These are phyloP conservation scores for Elmis aenea DNA, from an alignment of 2,888 invertebrate genomes.

Conservation along the genomic window DNA sequence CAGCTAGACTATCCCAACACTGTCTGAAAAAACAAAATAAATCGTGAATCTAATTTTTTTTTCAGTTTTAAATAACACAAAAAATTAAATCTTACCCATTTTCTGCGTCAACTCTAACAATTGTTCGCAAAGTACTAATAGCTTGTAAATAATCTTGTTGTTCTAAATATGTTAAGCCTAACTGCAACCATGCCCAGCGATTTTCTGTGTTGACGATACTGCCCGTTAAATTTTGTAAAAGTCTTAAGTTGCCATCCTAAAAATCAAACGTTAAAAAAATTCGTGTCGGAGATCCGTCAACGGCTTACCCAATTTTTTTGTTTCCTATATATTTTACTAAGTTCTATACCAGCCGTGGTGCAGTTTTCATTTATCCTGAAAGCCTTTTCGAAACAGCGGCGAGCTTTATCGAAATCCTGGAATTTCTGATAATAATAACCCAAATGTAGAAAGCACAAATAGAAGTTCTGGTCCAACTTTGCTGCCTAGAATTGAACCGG, in stretches of 20 bases:
- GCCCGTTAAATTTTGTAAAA: conserved; percentile 53
- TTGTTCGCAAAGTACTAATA: conserved; percentile 69
- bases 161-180: conserved; percentile 76
- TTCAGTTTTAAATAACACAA: background rate
- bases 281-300: background rate
- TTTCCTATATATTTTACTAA: conserved; percentile 71
- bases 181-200: conserved; percentile 77
- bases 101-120: conserved; percentile 61
- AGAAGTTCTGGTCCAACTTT: conserved; percentile 68
- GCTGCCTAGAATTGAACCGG: conserved; percentile 49
- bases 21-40: conserved; percentile 41
- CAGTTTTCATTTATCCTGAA: conserved; percentile 66
- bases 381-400: conserved; percentile 81
- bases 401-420: conserved; percentile 67
- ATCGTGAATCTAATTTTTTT: conserved; percentile 5
- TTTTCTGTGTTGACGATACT: conserved; percentile 40
- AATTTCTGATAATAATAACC: conserved; percentile 67
- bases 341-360: conserved; percentile 61
- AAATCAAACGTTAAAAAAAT: conserved; percentile 16
- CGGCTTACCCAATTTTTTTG: conserved; percentile 57
- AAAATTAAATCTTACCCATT: conserved; percentile 54
- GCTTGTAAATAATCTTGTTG: conserved; percentile 69
- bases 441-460: conserved; percentile 67
- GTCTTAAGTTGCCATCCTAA: conserved; percentile 57
- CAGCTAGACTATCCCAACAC: conserved; percentile 85